A percentile compares a stretch with the other conserved stretches of the same genome.
Evolutionary conservation across 2,797 vertebrate species (phyloP).

Genomic region (Cynodonichthys magdalenae): DNA sequence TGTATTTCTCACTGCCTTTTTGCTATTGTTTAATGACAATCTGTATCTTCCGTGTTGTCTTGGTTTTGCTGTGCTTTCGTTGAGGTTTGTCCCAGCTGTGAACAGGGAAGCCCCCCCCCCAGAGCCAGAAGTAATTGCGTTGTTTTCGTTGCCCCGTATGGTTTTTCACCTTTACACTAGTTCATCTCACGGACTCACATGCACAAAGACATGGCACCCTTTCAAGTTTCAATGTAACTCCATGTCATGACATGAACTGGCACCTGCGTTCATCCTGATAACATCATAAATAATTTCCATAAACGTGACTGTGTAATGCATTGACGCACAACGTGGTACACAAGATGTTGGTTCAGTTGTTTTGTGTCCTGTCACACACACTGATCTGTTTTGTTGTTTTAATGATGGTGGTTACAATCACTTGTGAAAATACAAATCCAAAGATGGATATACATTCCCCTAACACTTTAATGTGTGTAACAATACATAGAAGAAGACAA

Average conservation of each 20-base stretch:
- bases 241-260: slow-evolving; percentile 13
- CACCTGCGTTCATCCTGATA: slow-evolving; percentile 15
- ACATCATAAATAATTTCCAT: too few species aligned
- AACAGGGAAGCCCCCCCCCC: slow-evolving; percentile 56
- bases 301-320: too few species aligned
- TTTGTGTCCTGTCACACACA: not conserved
- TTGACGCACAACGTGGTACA: too few species aligned
- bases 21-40: slow-evolving; percentile 15
- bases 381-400: not conserved
- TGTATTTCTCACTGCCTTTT: slow-evolving; percentile 1
- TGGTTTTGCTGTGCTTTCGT: not conserved
- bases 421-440: too few species aligned
- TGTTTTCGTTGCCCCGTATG: slow-evolving; percentile 35
- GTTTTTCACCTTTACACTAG: not conserved
- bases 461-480: too few species aligned
- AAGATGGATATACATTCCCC: too few species aligned
- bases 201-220: slow-evolving; percentile 10
- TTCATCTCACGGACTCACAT: slow-evolving; percentile 1
- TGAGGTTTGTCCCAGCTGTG: slow-evolving; percentile 60
- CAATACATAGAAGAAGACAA: too few species aligned
- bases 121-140: slow-evolving; percentile 50
- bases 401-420: too few species aligned
- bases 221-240: slow-evolving; percentile 22
- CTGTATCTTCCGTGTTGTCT: not conserved
- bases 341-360: too few species aligned